Percentiles rank a stretch among this genome's conserved stretches.
Conservation (phyloP, 2,113 vertebrate genomes). For the Cnemophilus loriae region DNA sequence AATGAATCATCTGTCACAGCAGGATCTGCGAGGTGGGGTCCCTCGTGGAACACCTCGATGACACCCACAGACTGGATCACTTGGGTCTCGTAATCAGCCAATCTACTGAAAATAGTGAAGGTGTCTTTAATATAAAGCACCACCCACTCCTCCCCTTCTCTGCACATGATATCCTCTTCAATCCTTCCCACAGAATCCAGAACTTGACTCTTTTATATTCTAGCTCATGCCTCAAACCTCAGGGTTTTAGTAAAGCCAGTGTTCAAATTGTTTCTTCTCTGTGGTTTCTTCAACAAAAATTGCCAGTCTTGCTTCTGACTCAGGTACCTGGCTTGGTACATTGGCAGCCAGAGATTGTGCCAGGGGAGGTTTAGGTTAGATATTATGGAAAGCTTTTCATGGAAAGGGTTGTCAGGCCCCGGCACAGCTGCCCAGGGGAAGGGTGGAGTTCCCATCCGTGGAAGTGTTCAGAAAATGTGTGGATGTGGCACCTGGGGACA, state of each 20-base stretch:
- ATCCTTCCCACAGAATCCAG: not conserved
- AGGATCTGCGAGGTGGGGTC: not conserved
- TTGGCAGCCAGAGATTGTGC: not conserved
- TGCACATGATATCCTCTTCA: not conserved
- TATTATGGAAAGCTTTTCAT: not conserved
- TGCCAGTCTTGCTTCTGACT: not conserved
- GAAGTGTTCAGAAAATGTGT: no score
- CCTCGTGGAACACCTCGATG: not conserved
- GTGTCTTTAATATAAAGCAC: not conserved
- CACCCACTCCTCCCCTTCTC: not conserved
- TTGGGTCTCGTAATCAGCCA: not conserved
- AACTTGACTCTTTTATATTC: not conserved
- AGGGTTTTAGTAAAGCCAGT: not conserved
- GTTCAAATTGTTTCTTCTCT: not conserved
- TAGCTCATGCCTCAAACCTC: not conserved
- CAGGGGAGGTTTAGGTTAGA: not conserved
- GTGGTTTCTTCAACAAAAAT: not conserved
- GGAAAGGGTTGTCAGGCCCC: not conserved
- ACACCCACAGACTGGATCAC: not conserved
- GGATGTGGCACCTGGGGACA: not conserved
- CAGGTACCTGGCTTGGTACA: not conserved
- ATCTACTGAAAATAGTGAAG: not conserved
- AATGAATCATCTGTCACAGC: not conserved
- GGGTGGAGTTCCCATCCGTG: no score
- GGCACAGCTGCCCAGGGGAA: not conserved